phyloP scores from a whole-genome alignment of 2,797 vertebrate genomes.

The Pangasius mekongensis region DNA sequence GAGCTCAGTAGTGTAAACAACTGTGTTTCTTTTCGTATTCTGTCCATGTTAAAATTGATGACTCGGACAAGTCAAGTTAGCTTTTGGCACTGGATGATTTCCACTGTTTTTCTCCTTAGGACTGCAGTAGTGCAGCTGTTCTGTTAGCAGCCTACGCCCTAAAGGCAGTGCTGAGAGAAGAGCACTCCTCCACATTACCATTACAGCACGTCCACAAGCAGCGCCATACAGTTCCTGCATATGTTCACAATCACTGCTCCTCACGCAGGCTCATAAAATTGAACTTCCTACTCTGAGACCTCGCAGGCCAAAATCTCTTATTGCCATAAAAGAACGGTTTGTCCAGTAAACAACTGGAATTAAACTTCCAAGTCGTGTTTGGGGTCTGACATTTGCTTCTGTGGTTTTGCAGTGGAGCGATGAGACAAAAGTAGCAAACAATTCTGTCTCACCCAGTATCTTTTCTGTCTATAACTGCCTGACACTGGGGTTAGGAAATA shows the following conservation, averaged over 20 bases:
- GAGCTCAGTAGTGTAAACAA: slow-evolving; percentile 42
- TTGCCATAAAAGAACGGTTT: background rate
- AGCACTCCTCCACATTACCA: background rate
- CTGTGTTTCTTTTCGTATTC: slow-evolving; percentile 44
- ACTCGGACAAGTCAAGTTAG: slow-evolving; percentile 40
- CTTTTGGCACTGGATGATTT: slow-evolving; percentile 49
- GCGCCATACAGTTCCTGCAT: background rate
- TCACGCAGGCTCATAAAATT: slow-evolving; percentile 15
- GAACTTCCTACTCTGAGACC: background rate
- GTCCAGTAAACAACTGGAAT: background rate
- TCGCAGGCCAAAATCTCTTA: background rate
- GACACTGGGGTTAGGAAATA: background rate
- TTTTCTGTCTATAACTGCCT: background rate
- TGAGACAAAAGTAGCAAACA: slow-evolving; percentile 2
- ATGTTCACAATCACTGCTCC: slow-evolving; percentile 31
- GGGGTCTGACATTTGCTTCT: background rate
- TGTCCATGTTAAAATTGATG: slow-evolving; percentile 49
- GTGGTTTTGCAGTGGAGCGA: background rate
- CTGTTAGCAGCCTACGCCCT: slow-evolving; percentile 41
- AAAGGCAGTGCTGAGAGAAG: slow-evolving; percentile 22
- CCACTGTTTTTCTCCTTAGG: slow-evolving; percentile 37
- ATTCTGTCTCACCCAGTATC: background rate
- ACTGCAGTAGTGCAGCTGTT: slow-evolving; percentile 49
- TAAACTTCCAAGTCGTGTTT: background rate
- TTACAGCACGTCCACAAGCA: slow-evolving; percentile 16